These are phyloP conservation scores for Sipha flava DNA, from an alignment of 1,140 invertebrate genomes.

Conservation along the genomic window DNA sequence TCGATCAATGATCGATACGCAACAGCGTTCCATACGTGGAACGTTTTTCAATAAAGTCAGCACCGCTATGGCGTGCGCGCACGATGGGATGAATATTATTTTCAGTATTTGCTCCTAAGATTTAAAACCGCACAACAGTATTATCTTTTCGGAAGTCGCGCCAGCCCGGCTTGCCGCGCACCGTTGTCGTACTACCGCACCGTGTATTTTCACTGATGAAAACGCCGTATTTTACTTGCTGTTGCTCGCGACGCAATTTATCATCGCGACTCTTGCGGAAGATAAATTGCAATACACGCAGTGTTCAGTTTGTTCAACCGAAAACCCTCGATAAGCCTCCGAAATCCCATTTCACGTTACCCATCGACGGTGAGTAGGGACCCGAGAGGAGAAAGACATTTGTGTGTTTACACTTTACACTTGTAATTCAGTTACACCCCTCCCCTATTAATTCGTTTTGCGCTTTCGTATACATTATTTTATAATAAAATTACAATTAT, in stretches of 20 bases:
- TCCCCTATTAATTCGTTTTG: too few species aligned
- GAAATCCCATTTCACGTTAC: neutral
- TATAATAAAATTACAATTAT: neutral
- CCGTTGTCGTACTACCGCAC: too few species aligned
- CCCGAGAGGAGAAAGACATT: neutral
- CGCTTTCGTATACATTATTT: too few species aligned
- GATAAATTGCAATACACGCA: conserved; percentile 21
- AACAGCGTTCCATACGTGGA: too few species aligned
- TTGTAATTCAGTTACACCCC: neutral
- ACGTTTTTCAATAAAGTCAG: too few species aligned
- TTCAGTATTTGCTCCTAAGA: neutral
- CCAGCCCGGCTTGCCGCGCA: neutral
- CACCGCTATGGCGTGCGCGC: too few species aligned
- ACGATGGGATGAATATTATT: too few species aligned
- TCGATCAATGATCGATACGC: too few species aligned
- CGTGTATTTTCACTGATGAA: neutral
- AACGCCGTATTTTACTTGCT: neutral
- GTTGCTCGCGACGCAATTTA: conserved; percentile 6
- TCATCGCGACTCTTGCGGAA: neutral
- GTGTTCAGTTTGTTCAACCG: conserved; percentile 22
- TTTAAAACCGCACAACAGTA: neutral
- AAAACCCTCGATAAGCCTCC: conserved; percentile 29
- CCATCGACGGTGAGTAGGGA: neutral
- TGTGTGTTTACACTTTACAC: conserved; percentile 1
- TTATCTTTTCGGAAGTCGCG: neutral